phyloP scores from a whole-genome alignment of 2,888 invertebrate species.

The Thysanoteuthis rhombus region DNA sequence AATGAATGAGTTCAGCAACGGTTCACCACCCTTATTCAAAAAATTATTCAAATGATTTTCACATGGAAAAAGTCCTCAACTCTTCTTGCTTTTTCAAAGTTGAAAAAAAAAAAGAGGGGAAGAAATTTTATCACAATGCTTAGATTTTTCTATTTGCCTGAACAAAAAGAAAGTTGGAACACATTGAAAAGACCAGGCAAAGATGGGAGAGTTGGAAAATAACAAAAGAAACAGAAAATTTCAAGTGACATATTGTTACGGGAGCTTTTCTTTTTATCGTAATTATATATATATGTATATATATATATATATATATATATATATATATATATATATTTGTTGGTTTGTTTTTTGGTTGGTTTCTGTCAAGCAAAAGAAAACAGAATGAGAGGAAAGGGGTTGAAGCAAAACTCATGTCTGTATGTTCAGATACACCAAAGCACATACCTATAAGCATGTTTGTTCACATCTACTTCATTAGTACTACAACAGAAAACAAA shows the following conservation, averaged over 20 bases:
- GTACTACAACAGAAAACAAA: too few species aligned
- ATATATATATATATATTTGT: too few species aligned
- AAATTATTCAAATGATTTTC: background rate
- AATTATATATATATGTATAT: too few species aligned
- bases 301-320: too few species aligned
- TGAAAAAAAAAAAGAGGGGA: background rate
- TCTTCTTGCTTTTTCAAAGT: background rate
- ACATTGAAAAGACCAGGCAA: too few species aligned
- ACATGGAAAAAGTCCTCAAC: background rate
- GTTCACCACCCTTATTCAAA: background rate
- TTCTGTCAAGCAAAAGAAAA: too few species aligned
- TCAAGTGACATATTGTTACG: background rate
- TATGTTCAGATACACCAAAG: too few species aligned
- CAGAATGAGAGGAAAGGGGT: too few species aligned
- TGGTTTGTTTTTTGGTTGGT: too few species aligned
- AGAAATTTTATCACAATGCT: background rate
- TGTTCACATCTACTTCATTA: too few species aligned
- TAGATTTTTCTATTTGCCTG: background rate
- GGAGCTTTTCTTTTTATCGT: background rate
- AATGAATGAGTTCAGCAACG: background rate
- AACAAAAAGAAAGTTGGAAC: background rate
- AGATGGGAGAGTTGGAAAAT: background rate
- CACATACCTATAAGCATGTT: too few species aligned
- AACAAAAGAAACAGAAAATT: background rate
- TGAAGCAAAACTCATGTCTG: too few species aligned